These are phyloP conservation scores for Tragelaphus eurycerus DNA, from an alignment of 2,797 vertebrate genomes.

Conservation along the genomic window DNA sequence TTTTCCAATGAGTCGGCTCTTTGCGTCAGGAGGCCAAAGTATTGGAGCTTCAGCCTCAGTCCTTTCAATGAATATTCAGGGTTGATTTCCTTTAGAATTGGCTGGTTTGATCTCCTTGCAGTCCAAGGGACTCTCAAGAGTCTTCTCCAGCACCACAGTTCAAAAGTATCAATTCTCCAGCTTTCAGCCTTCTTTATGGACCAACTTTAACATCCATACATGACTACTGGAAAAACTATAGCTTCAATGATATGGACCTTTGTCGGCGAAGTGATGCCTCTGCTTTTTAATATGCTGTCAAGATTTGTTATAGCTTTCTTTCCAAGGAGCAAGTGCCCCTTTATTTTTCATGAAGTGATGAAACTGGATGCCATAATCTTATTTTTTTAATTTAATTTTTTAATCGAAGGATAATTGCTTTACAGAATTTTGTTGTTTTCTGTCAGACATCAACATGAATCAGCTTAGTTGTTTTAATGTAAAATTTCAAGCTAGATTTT, in stretches of 20 bases:
- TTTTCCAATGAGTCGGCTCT: neutral
- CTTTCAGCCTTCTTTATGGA: neutral
- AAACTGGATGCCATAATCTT: neutral
- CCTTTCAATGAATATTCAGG: neutral
- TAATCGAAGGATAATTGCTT: neutral
- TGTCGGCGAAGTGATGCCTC: neutral
- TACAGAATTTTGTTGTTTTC: neutral
- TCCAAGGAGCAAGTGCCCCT: neutral
- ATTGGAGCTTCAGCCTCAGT: neutral
- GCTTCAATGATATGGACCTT: neutral
- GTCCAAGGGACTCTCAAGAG: neutral
- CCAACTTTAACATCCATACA: neutral
- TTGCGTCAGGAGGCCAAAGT: neutral
- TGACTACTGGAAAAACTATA: neutral
- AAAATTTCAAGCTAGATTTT: neutral
- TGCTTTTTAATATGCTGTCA: neutral
- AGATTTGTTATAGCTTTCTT: neutral
- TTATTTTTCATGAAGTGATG: neutral
- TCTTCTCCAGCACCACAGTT: neutral
- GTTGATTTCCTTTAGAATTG: neutral
- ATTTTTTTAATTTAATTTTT: neutral
- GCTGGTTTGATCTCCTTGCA: neutral
- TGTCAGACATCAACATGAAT: neutral
- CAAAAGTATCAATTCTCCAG: neutral
- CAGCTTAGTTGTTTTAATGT: neutral